A percentile compares a stretch with the other conserved stretches of the same genome.
Evolutionary conservation across 2,797 vertebrate species (phyloP).

Genomic region (Cyprinella venusta): DNA sequence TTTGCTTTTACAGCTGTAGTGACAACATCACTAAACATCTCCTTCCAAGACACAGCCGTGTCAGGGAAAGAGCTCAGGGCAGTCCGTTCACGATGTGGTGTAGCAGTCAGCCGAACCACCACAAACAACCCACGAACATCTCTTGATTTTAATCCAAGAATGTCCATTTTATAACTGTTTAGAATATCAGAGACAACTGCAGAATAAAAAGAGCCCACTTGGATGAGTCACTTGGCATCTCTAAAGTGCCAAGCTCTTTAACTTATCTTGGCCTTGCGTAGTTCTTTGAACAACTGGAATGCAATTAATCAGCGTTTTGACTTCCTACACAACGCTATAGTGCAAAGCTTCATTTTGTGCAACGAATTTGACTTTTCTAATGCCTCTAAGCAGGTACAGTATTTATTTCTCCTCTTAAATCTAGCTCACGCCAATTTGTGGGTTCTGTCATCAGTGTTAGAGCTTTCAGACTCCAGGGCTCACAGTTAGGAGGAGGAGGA

Average conservation of each 20-base stretch:
- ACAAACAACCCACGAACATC: neutral
- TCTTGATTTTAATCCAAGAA: neutral
- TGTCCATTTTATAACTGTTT: neutral
- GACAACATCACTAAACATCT: neutral
- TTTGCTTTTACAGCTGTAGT: no score
- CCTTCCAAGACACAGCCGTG: neutral
- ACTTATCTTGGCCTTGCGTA: conserved; percentile 2
- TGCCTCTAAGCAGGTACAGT: conserved; percentile 6
- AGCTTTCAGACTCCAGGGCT: conserved; percentile 25
- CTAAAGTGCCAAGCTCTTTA: neutral
- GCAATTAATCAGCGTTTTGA: neutral
- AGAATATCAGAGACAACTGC: conserved; percentile 11
- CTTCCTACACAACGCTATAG: neutral
- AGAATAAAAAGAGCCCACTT: conserved; percentile 9
- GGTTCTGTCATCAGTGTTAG: conserved; percentile 22
- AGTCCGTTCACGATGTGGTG: neutral
- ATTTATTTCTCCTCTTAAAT: conserved; percentile 36
- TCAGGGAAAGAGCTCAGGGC: neutral
- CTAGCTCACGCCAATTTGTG: conserved; percentile 15
- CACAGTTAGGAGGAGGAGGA: conserved; percentile 13
- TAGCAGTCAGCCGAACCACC: neutral
- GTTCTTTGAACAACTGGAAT: neutral
- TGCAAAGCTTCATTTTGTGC: neutral
- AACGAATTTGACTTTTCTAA: neutral
- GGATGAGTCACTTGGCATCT: conserved; percentile 13